These are phyloP conservation scores for Myotis pilosus DNA, from an alignment of 2,797 vertebrate species.

Conservation along the genomic window DNA sequence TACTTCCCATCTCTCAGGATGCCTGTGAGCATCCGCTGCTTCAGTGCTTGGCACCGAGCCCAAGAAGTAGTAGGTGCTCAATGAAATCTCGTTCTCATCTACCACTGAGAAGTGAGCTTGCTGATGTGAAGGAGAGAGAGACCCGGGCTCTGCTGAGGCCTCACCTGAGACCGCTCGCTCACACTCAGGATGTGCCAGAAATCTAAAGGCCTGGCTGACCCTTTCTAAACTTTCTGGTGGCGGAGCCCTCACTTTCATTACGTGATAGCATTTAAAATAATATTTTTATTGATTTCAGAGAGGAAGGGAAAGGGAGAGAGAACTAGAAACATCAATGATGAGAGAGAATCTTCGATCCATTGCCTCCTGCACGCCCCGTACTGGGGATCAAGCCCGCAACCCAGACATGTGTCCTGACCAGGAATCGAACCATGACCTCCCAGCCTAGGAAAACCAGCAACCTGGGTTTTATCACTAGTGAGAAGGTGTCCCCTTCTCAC, in stretches of 20 bases:
- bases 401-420: too few relatives aligned
- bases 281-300: too few relatives aligned
- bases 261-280: neutral
- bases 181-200: neutral
- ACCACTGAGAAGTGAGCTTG: neutral
- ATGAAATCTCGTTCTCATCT: neutral
- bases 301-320: too few relatives aligned
- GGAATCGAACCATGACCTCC: too few relatives aligned
- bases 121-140: neutral
- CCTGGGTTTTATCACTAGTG: neutral
- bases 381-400: too few relatives aligned
- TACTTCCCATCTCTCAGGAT: too few relatives aligned
- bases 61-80: neutral
- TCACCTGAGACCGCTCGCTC: rapidly evolving
- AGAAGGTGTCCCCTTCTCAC: neutral
- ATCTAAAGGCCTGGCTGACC: neutral
- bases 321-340: too few relatives aligned
- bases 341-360: too few relatives aligned
- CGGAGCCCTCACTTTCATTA: neutral
- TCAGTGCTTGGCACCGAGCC: neutral
- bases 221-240: neutral
- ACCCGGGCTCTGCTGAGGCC: neutral
- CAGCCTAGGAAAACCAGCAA: neutral
- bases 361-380: too few relatives aligned
- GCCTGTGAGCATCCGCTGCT: too few relatives aligned